Evolutionary conservation across 1,140 invertebrate genomes (phyloP), one percentile per base, ranked within the genome.

Genomic region (Drosophila suzukii): DNA sequence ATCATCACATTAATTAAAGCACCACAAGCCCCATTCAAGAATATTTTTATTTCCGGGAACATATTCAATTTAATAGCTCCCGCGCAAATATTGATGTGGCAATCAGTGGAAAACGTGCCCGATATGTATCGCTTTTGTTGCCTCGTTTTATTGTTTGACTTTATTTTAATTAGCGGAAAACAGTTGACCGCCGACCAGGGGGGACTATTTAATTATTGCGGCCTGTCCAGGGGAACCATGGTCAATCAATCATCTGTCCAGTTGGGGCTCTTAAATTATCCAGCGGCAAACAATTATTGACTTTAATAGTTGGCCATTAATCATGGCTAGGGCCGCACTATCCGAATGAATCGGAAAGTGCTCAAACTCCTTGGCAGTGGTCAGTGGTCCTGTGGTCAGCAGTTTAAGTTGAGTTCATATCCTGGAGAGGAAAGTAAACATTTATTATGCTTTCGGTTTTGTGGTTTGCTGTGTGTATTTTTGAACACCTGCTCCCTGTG

Each of bases 31-130:
- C 6, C 24, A 47, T 34, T 51, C 0, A 34, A 7, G 5, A 36
- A 36, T 17, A 51, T 51, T 20, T 51, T 36, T 36, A 34, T 34
- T 11, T 32, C n/a, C 32, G 4, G 27, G 2, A 30, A 50, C 10
- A 32, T 34, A 50, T 15, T 50, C 30, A 4, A 13, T 4, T 36
- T 36, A 20, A 32, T 43, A 61, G 56, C 75, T 70, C 67, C 38
- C 73, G 44, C 67, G 63, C 50, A 77, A 70, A 81, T 89, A 88
- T 88, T 83, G 70, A 83, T 81, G 75, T 80, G 60, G 53, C 58
- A 78, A 78, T 77, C 73, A 83, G 57, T 51, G 73, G 63, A 67
- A 73, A 68, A 70, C 68, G 79, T 58, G 60, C 51, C 36, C 41
- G 39, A 24, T 56, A 71, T 71, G 61, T 32, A 49, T 78, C 47